Conservation (phyloP, 2,888 invertebrate species). For the Latheticus oryzae region DNA sequence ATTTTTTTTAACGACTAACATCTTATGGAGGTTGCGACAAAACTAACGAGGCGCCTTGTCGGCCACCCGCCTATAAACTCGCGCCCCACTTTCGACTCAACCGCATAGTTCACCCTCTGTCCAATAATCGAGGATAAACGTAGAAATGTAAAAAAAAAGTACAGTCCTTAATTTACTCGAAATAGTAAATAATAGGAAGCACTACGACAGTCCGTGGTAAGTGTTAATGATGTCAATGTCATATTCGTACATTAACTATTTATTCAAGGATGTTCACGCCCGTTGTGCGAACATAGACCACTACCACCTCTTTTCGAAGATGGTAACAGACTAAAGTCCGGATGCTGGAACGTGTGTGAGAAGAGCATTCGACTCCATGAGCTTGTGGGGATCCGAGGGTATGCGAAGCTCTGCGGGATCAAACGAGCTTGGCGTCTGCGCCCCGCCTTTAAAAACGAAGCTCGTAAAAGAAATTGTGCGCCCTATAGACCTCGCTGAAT, state of each 20-base stretch:
- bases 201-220: not conserved
- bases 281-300: conserved; percentile 19
- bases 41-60: conserved; percentile 50
- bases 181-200: conserved; percentile 10
- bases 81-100: conserved; percentile 48
- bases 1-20: too few species aligned
- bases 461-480: conserved; percentile 50
- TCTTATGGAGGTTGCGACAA: conserved; percentile 46
- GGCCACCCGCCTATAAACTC: conserved; percentile 48
- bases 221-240: conserved; percentile 5
- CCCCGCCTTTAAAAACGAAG: conserved; percentile 44
- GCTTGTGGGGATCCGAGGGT: conserved; percentile 68
- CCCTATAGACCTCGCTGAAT: conserved; percentile 51
- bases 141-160: not conserved
- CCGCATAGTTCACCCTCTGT: conserved; percentile 49
- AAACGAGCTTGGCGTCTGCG: conserved; percentile 47
- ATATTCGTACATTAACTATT: conserved; percentile 16
- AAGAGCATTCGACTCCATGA: conserved; percentile 60
- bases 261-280: conserved; percentile 24
- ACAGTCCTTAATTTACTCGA: too few species aligned
- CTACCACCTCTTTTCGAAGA: conserved; percentile 43
- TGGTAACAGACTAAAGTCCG: conserved; percentile 57
- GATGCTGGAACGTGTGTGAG: conserved; percentile 58
- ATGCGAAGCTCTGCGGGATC: conserved; percentile 54
- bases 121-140: not conserved